Evolutionary conservation across 2,888 invertebrate species (phyloP).

Genomic region (Drosophila subsilvestris): DNA sequence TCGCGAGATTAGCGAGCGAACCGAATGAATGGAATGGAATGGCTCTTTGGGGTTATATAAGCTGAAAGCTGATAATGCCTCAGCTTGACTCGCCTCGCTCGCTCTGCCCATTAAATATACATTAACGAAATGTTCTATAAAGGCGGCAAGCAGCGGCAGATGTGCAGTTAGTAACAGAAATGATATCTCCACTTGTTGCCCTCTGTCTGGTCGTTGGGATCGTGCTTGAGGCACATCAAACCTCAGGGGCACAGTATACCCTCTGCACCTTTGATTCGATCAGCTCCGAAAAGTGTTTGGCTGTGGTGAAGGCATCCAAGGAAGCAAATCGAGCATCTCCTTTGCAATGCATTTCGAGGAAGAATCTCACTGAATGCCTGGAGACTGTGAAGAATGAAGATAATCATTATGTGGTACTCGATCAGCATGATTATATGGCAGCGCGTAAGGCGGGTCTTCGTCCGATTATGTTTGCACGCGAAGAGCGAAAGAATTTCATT

Average conservation of each 20-base stretch:
- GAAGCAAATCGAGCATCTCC: not conserved
- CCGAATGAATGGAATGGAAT: slow-evolving; percentile 8
- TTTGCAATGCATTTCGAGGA: not conserved
- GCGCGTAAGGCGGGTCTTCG: slow-evolving; percentile 6
- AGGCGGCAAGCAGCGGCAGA: not conserved
- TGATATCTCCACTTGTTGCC: not conserved
- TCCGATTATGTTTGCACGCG: slow-evolving; percentile 14
- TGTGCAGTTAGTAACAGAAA: not conserved
- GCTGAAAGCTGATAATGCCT: slow-evolving; percentile 51
- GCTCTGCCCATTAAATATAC: slow-evolving; percentile 7
- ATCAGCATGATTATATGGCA: slow-evolving; percentile 7
- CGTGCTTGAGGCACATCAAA: not conserved
- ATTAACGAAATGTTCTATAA: slow-evolving; percentile 23
- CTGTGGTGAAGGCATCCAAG: not conserved
- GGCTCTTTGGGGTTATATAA: slow-evolving; percentile 58
- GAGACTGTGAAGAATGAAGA: not conserved
- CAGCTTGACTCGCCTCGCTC: not conserved
- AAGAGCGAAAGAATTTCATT: not conserved
- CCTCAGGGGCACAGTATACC: not conserved
- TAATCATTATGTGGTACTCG: slow-evolving; percentile 17
- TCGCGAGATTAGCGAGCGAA: slow-evolving; percentile 54
- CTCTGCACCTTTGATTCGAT: slow-evolving; percentile 15
- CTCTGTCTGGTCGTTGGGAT: not conserved
- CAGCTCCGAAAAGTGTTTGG: slow-evolving; percentile 15
- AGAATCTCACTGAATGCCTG: not conserved